Evolutionary conservation across 2,888 invertebrate species (phyloP).

Genomic region (Tanytarsus gracilentus): DNA sequence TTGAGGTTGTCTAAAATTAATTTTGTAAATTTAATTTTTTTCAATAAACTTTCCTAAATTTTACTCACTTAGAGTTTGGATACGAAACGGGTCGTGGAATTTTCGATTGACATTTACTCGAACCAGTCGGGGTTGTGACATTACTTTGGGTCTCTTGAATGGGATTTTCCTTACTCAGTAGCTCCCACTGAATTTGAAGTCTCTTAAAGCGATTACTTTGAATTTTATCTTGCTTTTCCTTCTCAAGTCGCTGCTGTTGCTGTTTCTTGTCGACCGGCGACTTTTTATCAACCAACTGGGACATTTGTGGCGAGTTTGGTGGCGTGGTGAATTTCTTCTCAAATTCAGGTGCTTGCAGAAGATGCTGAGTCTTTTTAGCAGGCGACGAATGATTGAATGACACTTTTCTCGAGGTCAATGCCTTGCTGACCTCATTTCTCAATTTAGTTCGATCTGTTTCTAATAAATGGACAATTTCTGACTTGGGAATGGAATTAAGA

Average conservation of each 20-base stretch:
- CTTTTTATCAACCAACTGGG: slow-evolving; percentile 47
- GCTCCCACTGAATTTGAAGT: slow-evolving; percentile 44
- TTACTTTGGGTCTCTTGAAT: slow-evolving; percentile 38
- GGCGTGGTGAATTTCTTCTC: slow-evolving; percentile 49
- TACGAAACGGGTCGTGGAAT: slow-evolving; percentile 44
- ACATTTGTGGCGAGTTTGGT: slow-evolving; percentile 67
- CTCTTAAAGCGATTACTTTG: slow-evolving; percentile 44
- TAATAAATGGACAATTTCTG: slow-evolving; percentile 42
- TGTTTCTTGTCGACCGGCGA: slow-evolving; percentile 50
- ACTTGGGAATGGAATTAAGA: slow-evolving; percentile 40
- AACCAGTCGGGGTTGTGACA: slow-evolving; percentile 41
- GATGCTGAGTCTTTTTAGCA: neutral
- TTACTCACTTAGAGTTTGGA: slow-evolving; percentile 42
- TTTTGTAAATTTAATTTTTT: neutral
- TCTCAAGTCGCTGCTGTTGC: slow-evolving; percentile 31
- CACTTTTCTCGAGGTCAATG: slow-evolving; percentile 43
- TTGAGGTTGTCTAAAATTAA: slow-evolving; percentile 15
- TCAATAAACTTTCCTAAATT: neutral
- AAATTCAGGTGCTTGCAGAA: slow-evolving; percentile 12
- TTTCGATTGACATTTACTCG: slow-evolving; percentile 37
- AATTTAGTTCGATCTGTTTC: slow-evolving; percentile 42
- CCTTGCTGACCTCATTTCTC: slow-evolving; percentile 43
- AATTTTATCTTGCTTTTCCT: slow-evolving; percentile 39
- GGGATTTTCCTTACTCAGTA: slow-evolving; percentile 43
- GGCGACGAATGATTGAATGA: slow-evolving; percentile 39